Percentiles rank a stretch among this genome's conserved stretches.
Evolutionary conservation across 2,888 invertebrate species (phyloP).

Genomic region (Kryphioiulus occultus): DNA sequence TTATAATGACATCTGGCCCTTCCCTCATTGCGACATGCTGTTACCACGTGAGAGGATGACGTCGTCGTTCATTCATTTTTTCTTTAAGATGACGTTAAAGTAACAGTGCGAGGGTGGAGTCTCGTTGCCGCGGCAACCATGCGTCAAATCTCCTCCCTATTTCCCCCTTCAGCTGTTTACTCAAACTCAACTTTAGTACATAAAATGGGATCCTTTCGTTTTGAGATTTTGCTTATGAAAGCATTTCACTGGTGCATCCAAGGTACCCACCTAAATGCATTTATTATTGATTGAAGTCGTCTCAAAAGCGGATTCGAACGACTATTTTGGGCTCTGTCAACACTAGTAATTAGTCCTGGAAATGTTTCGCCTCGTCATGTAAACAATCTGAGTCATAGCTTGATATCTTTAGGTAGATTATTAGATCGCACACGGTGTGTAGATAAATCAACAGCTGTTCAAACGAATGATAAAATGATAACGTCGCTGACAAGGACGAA

Average conservation of each 20-base stretch:
- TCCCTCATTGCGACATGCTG: not conserved
- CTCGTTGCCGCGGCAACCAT: not conserved
- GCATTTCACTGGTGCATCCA: not conserved
- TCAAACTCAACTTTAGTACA: not conserved
- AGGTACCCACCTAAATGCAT: not conserved
- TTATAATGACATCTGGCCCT: not conserved
- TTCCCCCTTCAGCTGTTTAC: conserved; percentile 29
- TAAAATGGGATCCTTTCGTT: not conserved
- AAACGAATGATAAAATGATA: not conserved
- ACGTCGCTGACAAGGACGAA: not conserved
- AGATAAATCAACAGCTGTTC: conserved; percentile 33
- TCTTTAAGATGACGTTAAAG: not conserved
- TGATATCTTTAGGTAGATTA: conserved; percentile 2
- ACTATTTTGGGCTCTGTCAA: not conserved
- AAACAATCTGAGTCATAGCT: not conserved
- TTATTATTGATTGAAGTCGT: conserved; percentile 1
- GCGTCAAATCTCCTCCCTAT: not conserved
- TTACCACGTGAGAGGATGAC: not conserved
- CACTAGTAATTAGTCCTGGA: not conserved
- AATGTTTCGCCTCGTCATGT: not conserved
- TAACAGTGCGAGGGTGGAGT: conserved; percentile 28
- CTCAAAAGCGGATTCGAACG: not conserved
- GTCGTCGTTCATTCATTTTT: conserved; percentile 8
- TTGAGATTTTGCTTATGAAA: not conserved
- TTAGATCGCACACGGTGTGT: not conserved